These are phyloP conservation scores for Syncerus caffer DNA, from an alignment of 2,797 vertebrate species.

Conservation along the genomic window DNA sequence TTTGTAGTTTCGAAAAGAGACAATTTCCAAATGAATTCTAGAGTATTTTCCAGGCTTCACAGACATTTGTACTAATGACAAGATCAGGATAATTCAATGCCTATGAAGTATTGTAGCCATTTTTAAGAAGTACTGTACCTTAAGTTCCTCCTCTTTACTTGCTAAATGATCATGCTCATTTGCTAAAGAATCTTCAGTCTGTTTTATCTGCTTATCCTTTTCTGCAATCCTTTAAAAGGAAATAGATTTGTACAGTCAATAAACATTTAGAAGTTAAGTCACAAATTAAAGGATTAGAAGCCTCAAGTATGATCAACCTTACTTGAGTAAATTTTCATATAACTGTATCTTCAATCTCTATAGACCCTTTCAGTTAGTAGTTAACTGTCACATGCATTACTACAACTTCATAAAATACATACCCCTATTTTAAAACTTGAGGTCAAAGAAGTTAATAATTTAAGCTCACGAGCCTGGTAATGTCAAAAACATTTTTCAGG, in stretches of 20 bases:
- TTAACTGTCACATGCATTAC: background rate
- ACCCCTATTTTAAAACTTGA: constrained; percentile 38
- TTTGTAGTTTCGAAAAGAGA: constrained; percentile 32
- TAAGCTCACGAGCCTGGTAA: constrained; percentile 21
- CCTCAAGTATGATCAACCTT: background rate
- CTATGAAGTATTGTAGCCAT: background rate
- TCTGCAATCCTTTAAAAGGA: constrained; percentile 89
- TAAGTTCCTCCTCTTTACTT: constrained; percentile 94
- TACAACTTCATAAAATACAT: background rate
- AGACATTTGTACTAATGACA: background rate
- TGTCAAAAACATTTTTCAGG: background rate
- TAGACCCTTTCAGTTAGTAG: background rate
- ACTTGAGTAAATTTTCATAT: background rate
- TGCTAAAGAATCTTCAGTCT: constrained; percentile 94
- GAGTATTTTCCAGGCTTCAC: constrained; percentile 18
- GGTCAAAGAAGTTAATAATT: constrained; percentile 12
- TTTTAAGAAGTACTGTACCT: constrained; percentile 84
- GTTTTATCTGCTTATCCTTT: constrained; percentile 95
- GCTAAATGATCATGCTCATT: constrained; percentile 91
- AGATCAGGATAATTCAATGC: background rate
- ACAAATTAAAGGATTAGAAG: constrained; percentile 16
- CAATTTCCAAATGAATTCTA: background rate
- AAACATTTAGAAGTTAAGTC: constrained; percentile 14
- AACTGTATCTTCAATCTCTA: background rate
- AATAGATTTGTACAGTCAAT: constrained; percentile 38